Evolutionary conservation across 2,113 vertebrate species (phyloP).

Genomic region (Rhadina sibilatrix): DNA sequence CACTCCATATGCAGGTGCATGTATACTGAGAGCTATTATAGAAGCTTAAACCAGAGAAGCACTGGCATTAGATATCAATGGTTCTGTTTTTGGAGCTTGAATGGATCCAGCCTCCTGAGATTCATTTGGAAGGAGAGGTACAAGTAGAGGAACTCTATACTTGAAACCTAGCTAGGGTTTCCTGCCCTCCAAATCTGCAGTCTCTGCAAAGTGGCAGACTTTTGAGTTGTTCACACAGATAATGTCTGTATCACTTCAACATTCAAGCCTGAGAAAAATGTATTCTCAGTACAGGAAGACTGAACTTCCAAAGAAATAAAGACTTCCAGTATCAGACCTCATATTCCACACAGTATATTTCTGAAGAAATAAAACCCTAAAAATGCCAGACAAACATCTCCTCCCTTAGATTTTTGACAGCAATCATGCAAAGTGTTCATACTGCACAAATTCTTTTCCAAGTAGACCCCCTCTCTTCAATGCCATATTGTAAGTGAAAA

Average conservation of each 20-base stretch:
- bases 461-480: not conserved
- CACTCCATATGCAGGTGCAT: not conserved
- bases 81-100: not conserved
- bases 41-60: not conserved
- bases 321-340: not conserved
- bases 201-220: not conserved
- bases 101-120: not conserved
- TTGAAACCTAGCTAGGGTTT: not conserved
- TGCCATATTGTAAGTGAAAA: not conserved
- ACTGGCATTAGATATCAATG: not conserved
- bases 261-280: not conserved
- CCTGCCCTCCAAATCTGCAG: not conserved
- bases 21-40: not conserved
- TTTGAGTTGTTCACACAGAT: not conserved
- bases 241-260: not conserved
- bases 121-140: not conserved
- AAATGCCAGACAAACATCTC: rapidly evolving
- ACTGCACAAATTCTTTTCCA: not conserved
- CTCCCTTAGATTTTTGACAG: not conserved
- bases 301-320: not conserved
- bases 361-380: not conserved
- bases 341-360: not conserved
- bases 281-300: not conserved
- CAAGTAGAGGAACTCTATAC: not conserved
- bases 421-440: not conserved